Conservation (phyloP, 2,113 vertebrate genomes). For the Cettia cetti region DNA sequence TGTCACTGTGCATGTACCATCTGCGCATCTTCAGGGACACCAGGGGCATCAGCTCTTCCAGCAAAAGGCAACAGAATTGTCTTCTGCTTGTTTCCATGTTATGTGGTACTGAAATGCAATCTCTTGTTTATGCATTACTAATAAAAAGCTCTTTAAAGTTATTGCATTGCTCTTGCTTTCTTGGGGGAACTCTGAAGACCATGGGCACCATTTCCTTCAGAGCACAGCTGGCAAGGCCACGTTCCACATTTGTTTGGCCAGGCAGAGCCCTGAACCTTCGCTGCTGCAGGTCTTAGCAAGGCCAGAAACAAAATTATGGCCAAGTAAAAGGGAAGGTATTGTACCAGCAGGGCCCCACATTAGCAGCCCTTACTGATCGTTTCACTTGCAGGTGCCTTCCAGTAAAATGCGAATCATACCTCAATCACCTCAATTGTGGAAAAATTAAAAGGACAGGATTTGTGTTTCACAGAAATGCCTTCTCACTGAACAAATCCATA, state of each 20-base stretch:
- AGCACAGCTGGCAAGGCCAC: not conserved
- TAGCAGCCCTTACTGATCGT: not conserved
- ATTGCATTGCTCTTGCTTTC: not conserved
- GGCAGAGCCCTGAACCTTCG: not conserved
- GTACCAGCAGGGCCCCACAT: not conserved
- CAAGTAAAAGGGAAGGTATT: not conserved
- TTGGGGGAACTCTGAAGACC: not conserved
- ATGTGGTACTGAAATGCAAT: not conserved
- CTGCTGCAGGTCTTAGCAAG: not conserved
- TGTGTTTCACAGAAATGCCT: not conserved
- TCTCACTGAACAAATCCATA: not conserved
- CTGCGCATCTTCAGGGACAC: not conserved
- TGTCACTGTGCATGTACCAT: not conserved
- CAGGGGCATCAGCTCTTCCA: not conserved
- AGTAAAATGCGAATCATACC: not conserved
- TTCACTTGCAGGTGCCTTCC: not conserved
- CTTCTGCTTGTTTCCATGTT: conserved; percentile 5
- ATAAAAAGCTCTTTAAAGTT: conserved; percentile 22
- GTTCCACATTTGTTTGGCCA: not conserved
- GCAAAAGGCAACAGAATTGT: not conserved
- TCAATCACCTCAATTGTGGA: not conserved
- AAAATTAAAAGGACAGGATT: not conserved
- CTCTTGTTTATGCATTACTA: conserved; percentile 18
- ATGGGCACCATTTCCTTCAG: accelerated
- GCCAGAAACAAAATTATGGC: not conserved